phyloP scores from a whole-genome alignment of 2,113 vertebrate genomes.

The Clarias macrocephalus region DNA sequence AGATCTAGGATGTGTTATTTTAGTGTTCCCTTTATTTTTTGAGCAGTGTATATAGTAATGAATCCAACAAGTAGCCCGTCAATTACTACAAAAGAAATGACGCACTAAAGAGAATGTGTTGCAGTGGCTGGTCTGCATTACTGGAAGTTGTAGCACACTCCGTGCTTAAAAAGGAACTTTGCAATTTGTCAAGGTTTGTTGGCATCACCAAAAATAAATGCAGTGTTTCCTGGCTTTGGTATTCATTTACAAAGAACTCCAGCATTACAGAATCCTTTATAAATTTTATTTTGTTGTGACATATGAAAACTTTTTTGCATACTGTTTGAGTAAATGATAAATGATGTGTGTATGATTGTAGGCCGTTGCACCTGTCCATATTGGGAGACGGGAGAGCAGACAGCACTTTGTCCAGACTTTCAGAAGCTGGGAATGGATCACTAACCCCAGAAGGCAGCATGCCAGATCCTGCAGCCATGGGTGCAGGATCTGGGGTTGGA shows the following conservation, averaged over 20 bases:
- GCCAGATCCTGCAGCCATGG: conserved; percentile 60
- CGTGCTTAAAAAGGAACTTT: background rate
- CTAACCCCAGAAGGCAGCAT: conserved; percentile 73
- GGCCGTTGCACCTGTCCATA: conserved; percentile 67
- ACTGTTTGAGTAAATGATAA: background rate
- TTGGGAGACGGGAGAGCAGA: conserved; percentile 79
- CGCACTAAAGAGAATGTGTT: background rate
- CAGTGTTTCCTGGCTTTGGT: background rate
- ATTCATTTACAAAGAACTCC: background rate
- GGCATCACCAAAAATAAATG: background rate
- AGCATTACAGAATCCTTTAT: background rate
- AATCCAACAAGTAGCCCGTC: background rate
- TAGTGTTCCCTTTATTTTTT: too few relatives aligned
- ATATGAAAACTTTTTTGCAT: background rate
- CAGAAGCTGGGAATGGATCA: conserved; percentile 70
- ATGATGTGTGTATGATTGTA: conserved; percentile 52
- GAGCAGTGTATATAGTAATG: background rate
- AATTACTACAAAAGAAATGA: background rate
- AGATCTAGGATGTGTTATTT: too few relatives aligned
- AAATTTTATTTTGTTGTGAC: background rate
- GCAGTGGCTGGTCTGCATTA: background rate
- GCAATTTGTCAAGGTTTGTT: background rate
- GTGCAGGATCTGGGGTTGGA: conserved; percentile 49
- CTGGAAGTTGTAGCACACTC: background rate
- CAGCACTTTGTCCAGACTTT: conserved; percentile 64